These are phyloP conservation scores for Drosophila rellima DNA, from an alignment of 2,888 invertebrate species.

Conservation along the genomic window DNA sequence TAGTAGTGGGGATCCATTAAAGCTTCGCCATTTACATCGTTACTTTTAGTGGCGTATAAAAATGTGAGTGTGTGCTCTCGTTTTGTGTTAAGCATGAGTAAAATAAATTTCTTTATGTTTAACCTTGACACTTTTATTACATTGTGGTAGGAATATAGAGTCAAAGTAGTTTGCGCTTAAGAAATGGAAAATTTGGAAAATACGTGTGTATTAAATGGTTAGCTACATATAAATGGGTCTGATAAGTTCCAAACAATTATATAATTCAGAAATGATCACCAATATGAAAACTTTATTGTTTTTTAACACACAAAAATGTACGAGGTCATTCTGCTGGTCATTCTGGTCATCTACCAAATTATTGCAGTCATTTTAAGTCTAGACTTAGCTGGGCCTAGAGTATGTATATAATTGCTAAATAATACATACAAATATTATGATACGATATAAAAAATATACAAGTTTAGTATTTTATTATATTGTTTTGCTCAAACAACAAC, in stretches of 20 bases:
- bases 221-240: slow-evolving; percentile 6
- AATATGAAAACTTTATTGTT: slow-evolving; percentile 8
- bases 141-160: slow-evolving; percentile 4
- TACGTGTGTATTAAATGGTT: background rate
- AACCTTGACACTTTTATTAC: background rate
- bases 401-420: slow-evolving; percentile 27
- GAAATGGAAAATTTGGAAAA: slow-evolving; percentile 1
- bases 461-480: slow-evolving; percentile 39
- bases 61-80: slow-evolving; percentile 4
- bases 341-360: too few relatives aligned
- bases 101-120: slow-evolving; percentile 23
- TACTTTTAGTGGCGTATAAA: slow-evolving; percentile 24
- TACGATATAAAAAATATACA: slow-evolving; percentile 53
- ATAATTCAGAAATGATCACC: slow-evolving; percentile 1
- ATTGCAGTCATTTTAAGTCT: slow-evolving; percentile 22
- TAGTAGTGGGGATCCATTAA: slow-evolving; percentile 28
- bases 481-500: slow-evolving; percentile 34
- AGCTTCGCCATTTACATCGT: slow-evolving; percentile 48
- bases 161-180: slow-evolving; percentile 7
- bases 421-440: slow-evolving; percentile 27
- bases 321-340: too few relatives aligned
- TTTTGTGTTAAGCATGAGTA: slow-evolving; percentile 9
- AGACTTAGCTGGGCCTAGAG: slow-evolving; percentile 15
- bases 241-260: slow-evolving; percentile 3
- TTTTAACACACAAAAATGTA: slow-evolving; percentile 15